Base-by-base conservation (phyloP, 2,113 vertebrate species). In the Xenus cinereus region DNA sequence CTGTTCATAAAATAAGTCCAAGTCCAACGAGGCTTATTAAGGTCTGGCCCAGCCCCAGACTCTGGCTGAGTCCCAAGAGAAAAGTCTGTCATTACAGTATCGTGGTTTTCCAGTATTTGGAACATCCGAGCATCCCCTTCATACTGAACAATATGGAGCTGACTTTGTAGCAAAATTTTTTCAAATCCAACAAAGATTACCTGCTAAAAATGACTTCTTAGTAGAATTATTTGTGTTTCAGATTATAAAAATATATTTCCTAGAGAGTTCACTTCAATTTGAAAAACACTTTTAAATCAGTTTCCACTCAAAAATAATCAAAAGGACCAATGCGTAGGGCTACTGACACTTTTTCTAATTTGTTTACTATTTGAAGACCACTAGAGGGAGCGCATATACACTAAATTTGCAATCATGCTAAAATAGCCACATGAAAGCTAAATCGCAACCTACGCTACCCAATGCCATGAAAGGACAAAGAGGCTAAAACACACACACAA, bases 311-410 rank as follows among this genome's bases (percentile, higher is more conserved):
- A 7, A 74, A 51, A 8, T 2, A 30, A 60, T n/a, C 53, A 8
- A 48, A 33, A 23, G 35, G 24, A 48, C 8, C 35, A 48, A 9
- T 2, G 20, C 15, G 50, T 64, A 35, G 22, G 15, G 35, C 53
- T 11, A 10, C 14, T 15, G n/a, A 8, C 21, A 2, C 39, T 27
- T 45, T 37, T n/a, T 51, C 54, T 26, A 7, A 45, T 33, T 17
- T 12, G 66, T 33, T 62, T 33, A 30, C 27, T 18, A 33, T 8
- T 18, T 30, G 35, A 33, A 37, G 41, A 37, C 77, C 97, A 9
- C 86, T 24, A 84, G 97, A 62, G 96, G 96, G 97, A 18, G 96
- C 7, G 13, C 66, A 75, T 2, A 74, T 3, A 87, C 89, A 33
- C 81, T 4, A 7, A 35, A 69, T 51, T 59, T 26, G 57, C 32